A percentile compares a stretch with the other conserved stretches of the same genome.
These are phyloP conservation scores for Acestrorhynchus altus DNA, from an alignment of 2,797 vertebrate genomes.

Conservation along the genomic window DNA sequence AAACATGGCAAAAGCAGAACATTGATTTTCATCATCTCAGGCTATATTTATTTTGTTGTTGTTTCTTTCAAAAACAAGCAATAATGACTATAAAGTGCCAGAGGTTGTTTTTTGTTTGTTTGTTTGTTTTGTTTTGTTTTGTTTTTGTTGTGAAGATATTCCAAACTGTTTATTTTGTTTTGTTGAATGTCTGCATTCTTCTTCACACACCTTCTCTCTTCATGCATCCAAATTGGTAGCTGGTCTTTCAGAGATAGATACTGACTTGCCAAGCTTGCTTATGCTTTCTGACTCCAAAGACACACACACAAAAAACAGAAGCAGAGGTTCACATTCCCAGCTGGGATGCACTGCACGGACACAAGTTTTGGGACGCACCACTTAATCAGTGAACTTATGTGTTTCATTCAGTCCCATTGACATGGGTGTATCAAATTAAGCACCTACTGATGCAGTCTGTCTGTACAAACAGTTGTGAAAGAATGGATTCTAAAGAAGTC, in stretches of 20 bases:
- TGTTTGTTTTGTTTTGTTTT: not conserved
- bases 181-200: not conserved
- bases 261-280: not conserved
- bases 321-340: not conserved
- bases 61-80: not conserved
- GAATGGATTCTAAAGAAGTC: too few relatives aligned
- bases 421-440: too few relatives aligned
- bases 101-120: not conserved
- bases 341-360: not conserved
- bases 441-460: too few relatives aligned
- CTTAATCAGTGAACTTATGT: too few relatives aligned
- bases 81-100: not conserved
- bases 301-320: not conserved
- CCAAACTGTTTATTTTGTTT: not conserved
- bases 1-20: not conserved
- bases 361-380: too few relatives aligned
- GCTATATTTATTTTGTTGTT: not conserved
- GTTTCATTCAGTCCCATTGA: too few relatives aligned
- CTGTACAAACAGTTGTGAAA: too few relatives aligned
- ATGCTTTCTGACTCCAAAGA: not conserved
- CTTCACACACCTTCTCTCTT: not conserved
- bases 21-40: not conserved
- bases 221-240: not conserved
- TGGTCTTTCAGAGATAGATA: constrained; percentile 1
- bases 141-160: not conserved